phyloP scores from a whole-genome alignment of 2,888 invertebrate genomes.

The Campoletis raptor region DNA sequence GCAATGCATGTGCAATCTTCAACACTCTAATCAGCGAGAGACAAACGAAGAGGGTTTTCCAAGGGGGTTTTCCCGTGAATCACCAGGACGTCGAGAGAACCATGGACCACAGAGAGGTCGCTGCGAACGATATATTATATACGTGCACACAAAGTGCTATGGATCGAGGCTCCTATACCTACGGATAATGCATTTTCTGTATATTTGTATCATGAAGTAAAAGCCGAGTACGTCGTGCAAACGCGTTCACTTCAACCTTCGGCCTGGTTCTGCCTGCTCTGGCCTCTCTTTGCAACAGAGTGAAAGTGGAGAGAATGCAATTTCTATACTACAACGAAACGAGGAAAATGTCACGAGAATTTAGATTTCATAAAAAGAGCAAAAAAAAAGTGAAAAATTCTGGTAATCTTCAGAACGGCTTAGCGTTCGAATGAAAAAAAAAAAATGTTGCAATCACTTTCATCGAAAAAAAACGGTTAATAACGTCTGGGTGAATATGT shows the following conservation, averaged over 20 bases:
- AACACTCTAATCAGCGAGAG: slow-evolving; percentile 68
- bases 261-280: slow-evolving; percentile 14
- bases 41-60: slow-evolving; percentile 33
- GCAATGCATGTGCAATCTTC: slow-evolving; percentile 71
- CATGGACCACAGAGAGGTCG: slow-evolving; percentile 22
- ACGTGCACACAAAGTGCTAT: not conserved
- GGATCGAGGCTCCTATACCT: slow-evolving; percentile 19
- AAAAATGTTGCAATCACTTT: not conserved
- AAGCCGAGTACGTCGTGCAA: slow-evolving; percentile 31
- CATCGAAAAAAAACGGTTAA: not conserved
- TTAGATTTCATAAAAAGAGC: slow-evolving; percentile 35
- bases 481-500: not conserved
- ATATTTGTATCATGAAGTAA: slow-evolving; percentile 17
- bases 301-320: slow-evolving; percentile 49
- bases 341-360: slow-evolving; percentile 47
- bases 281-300: slow-evolving; percentile 22
- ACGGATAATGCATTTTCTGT: slow-evolving; percentile 33
- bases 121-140: not conserved
- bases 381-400: slow-evolving; percentile 10
- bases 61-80: slow-evolving; percentile 19
- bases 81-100: slow-evolving; percentile 14
- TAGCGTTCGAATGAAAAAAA: not conserved
- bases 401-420: slow-evolving; percentile 9
- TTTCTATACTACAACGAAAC: slow-evolving; percentile 35
- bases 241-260: not conserved